Base-by-base conservation (phyloP, 2,888 invertebrate species). In the Tolmerus cingulatus region DNA sequence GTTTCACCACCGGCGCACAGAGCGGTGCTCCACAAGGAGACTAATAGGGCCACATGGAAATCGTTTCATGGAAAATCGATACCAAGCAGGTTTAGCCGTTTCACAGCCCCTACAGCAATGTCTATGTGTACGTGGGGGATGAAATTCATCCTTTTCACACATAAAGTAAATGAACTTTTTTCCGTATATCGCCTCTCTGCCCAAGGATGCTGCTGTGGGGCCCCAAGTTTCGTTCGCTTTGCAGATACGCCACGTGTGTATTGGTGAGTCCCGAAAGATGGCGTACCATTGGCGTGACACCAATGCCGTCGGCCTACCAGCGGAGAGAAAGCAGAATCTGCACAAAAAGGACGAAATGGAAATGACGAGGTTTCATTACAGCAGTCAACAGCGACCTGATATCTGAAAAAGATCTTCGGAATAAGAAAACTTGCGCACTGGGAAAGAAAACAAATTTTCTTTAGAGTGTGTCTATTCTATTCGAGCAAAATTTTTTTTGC, bases 1-100 rank as follows among this genome's bases (percentile, higher is more conserved):
- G 19, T 23, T 78, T 23, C 27, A 76, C 76, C 76, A 40, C 14
- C 34, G 27, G n/a, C 76, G 37, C 43, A 78, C 66, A 27, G 34
- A 27, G 16, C 27, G 74, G 30, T 16, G 43, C 74, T 74, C 85
- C 30, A 74, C 27, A 74, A 85, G 85, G 40, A 86, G 34, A 37
- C 43, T 23, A 86, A 86, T 51, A 86, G 86, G 77, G 14, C 86
- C 76, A 77, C 76, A 86, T 77, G 86, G 57, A 86, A 86, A 77
- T 34, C 37, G 51, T 86, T 87, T 88, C 88, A 88, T 86, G 86
- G 87, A 88, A 88, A 88, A 88, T 88, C 88, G 86, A 88, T 88
- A 88, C 46, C 57, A 74, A 82, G 84, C 82, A 82, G 82, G 86
- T 91, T 91, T 90, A 19, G n/a, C 91, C 91, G 74, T 86, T 30